Percentiles rank a stretch among this genome's conserved stretches.
These are phyloP conservation scores for Melitaea athalia DNA, from an alignment of 2,888 invertebrate species.

Conservation along the genomic window DNA sequence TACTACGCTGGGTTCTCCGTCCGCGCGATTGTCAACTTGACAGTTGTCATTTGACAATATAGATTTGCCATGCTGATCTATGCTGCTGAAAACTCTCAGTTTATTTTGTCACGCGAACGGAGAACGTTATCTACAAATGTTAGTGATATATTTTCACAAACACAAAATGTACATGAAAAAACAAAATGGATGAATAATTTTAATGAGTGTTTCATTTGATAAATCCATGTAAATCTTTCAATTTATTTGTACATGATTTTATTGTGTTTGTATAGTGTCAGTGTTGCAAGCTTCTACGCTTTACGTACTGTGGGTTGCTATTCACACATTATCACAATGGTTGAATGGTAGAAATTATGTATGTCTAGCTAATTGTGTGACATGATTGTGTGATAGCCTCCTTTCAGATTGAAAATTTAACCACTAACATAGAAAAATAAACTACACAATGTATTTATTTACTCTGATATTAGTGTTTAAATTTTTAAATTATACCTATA, in stretches of 20 bases:
- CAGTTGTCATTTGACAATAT: neutral
- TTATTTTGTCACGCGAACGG: conserved; percentile 6
- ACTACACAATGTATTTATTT: conserved; percentile 11
- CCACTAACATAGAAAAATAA: conserved; percentile 41
- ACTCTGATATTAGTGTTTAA: conserved; percentile 35
- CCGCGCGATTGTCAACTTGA: conserved; percentile 50
- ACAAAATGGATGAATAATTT: conserved; percentile 50
- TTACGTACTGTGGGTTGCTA: conserved; percentile 65
- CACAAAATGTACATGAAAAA: conserved; percentile 43
- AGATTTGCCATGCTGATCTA: neutral
- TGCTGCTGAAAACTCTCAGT: conserved; percentile 2
- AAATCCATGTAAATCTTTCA: conserved; percentile 18
- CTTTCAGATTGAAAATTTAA: conserved; percentile 50
- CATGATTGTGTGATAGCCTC: conserved; percentile 64
- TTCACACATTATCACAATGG: conserved; percentile 55
- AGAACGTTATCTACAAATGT: conserved; percentile 31
- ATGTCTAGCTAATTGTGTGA: conserved; percentile 48
- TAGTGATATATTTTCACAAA: conserved; percentile 41
- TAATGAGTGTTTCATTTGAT: conserved; percentile 50
- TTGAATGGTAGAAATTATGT: conserved; percentile 51
- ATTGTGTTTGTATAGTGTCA: conserved; percentile 60
- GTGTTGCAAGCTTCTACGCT: conserved; percentile 75
- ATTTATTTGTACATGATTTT: conserved; percentile 47
- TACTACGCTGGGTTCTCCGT: conserved; percentile 65
- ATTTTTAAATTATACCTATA: conserved; percentile 30